Percentiles rank a stretch among this genome's conserved stretches.
These are phyloP conservation scores for Cepaea nemoralis DNA, from an alignment of 1,140 invertebrate species.

Conservation along the genomic window DNA sequence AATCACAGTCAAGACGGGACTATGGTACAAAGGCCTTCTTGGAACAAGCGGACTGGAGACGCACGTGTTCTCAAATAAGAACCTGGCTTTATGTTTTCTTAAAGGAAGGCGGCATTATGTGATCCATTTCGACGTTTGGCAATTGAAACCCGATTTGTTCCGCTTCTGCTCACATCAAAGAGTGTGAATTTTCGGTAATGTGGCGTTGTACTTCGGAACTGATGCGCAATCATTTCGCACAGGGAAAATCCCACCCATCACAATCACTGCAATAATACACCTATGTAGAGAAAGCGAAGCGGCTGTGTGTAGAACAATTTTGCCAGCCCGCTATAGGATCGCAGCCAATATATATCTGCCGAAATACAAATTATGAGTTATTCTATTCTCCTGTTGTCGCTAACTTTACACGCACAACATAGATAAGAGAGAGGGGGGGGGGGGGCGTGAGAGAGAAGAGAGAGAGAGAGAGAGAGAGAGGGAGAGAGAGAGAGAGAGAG, in stretches of 20 bases:
- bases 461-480: too few species aligned
- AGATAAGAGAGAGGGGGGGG: too few species aligned
- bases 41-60: neutral
- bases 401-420: too few species aligned
- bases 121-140: slow-evolving; percentile 11
- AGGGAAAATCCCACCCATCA: neutral
- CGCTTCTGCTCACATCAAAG: slow-evolving; percentile 19
- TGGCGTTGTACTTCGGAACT: neutral
- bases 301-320: too few species aligned
- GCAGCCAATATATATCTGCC: too few species aligned
- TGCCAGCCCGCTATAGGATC: too few species aligned
- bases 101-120: neutral
- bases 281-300: neutral
- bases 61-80: neutral
- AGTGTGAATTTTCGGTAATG: neutral
- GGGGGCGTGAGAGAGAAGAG: too few species aligned
- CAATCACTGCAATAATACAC: neutral
- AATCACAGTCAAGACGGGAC: neutral
- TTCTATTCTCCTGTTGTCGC: too few species aligned
- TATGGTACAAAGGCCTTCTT: neutral
- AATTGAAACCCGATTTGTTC: slow-evolving; percentile 24
- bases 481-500: too few species aligned
- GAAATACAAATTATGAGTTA: too few species aligned
- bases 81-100: neutral
- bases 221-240: neutral